A percentile compares a stretch with the other conserved stretches of the same genome.
These are phyloP conservation scores for Xestobium rufovillosum DNA, from an alignment of 2,888 invertebrate genomes.

Conservation along the genomic window DNA sequence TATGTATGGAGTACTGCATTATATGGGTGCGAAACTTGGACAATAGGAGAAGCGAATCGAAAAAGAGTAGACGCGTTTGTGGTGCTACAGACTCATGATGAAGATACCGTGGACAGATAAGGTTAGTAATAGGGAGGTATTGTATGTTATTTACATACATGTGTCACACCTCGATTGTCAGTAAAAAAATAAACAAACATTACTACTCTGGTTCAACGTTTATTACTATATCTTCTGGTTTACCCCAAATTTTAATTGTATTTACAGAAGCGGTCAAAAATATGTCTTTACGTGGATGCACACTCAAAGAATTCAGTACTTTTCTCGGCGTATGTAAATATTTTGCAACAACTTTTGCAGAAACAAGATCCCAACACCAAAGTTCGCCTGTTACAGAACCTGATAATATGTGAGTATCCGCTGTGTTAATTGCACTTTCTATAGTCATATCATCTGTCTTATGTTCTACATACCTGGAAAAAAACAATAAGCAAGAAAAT, in stretches of 20 bases:
- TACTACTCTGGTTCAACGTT: slow-evolving; percentile 1
- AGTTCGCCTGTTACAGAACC: slow-evolving; percentile 84
- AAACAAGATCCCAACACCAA: slow-evolving; percentile 86
- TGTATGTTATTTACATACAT: no score
- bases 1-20: no score
- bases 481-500: slow-evolving; percentile 9
- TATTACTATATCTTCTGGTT: slow-evolving; percentile 26
- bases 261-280: slow-evolving; percentile 69
- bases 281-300: slow-evolving; percentile 70
- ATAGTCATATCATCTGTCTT: slow-evolving; percentile 73
- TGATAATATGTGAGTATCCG: slow-evolving; percentile 79
- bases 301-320: slow-evolving; percentile 69
- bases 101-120: no score
- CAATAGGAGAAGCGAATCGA: no score
- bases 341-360: slow-evolving; percentile 53
- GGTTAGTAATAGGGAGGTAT: no score
- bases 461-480: slow-evolving; percentile 71
- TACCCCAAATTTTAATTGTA: slow-evolving; percentile 63
- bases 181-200: no score
- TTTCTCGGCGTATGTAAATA: slow-evolving; percentile 47
- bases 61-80: no score
- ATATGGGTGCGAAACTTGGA: no score
- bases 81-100: no score
- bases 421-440: slow-evolving; percentile 77
- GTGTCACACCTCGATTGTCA: no score